These are phyloP conservation scores for Typhlomys cinereus DNA, from an alignment of 2,113 vertebrate genomes.

Conservation along the genomic window DNA sequence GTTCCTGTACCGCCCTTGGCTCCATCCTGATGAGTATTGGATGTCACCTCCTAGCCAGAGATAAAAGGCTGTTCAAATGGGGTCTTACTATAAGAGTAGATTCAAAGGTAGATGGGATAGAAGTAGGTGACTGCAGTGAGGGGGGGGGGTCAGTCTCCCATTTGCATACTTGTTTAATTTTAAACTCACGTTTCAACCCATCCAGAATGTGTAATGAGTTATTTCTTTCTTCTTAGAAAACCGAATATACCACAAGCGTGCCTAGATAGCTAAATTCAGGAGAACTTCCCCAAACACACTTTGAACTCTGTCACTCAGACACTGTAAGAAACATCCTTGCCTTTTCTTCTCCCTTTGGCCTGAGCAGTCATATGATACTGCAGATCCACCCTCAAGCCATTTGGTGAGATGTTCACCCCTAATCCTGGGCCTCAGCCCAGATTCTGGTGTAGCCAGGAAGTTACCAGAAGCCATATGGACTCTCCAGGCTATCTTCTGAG, in stretches of 20 bases:
- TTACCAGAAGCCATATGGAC: slow-evolving; percentile 75
- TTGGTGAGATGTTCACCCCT: slow-evolving; percentile 25
- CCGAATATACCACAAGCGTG: slow-evolving; percentile 1
- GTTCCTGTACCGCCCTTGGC: too few relatives aligned
- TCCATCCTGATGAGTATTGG: too few relatives aligned
- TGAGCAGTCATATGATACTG: slow-evolving; percentile 13
- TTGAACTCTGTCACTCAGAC: background rate
- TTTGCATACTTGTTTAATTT: background rate
- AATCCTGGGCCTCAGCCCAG: slow-evolving; percentile 41
- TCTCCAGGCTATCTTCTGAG: slow-evolving; percentile 61
- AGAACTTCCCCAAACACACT: background rate
- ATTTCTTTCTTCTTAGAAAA: slow-evolving; percentile 59
- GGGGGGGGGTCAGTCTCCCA: too few relatives aligned
- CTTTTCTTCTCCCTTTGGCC: slow-evolving; percentile 14
- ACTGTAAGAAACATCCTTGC: background rate
- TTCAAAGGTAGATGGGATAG: too few relatives aligned
- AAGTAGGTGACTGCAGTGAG: too few relatives aligned
- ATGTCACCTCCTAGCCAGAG: too few relatives aligned
- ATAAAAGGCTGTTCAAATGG: too few relatives aligned
- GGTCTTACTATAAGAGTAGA: too few relatives aligned
- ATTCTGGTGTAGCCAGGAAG: slow-evolving; percentile 53
- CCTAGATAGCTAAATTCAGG: background rate
- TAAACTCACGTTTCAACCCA: slow-evolving; percentile 22
- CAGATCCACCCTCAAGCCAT: background rate
- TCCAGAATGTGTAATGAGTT: background rate